Conservation (phyloP, 23 tunicate genomes). For the Ciona savignyi region DNA sequence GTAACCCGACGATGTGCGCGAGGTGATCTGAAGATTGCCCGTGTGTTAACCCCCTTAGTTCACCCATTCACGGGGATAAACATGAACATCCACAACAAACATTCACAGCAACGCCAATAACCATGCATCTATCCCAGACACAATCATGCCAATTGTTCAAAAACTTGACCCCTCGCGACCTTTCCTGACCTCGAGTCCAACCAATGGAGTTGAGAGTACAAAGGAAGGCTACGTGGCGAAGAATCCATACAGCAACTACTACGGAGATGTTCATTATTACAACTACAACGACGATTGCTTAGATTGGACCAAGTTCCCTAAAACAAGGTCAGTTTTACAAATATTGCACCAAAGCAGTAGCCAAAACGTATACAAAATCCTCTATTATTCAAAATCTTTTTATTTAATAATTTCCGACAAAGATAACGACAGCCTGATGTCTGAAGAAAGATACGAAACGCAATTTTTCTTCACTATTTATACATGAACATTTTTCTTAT, state of each 20-base stretch:
- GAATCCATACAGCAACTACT: slow-evolving; percentile 79
- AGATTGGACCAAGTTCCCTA: slow-evolving; percentile 82
- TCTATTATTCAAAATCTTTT: too few relatives aligned
- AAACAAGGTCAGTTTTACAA: slow-evolving; percentile 47
- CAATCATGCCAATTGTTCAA: slow-evolving; percentile 31
- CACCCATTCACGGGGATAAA: too few relatives aligned
- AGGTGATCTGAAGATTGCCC: too few relatives aligned
- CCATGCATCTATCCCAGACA: slow-evolving; percentile 18
- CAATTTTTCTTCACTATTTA: background rate
- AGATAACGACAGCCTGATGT: too few relatives aligned
- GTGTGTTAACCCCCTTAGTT: too few relatives aligned
- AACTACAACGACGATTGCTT: slow-evolving; percentile 86
- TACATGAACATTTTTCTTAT: background rate
- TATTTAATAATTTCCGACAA: too few relatives aligned
- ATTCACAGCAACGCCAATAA: too few relatives aligned
- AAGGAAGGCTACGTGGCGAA: slow-evolving; percentile 73
- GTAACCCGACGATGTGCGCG: too few relatives aligned
- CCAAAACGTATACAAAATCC: too few relatives aligned
- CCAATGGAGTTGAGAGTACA: slow-evolving; percentile 61
- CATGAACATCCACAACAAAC: too few relatives aligned
- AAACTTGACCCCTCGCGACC: slow-evolving; percentile 62
- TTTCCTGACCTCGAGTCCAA: slow-evolving; percentile 91
- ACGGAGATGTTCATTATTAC: slow-evolving; percentile 98
- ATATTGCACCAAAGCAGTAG: too few relatives aligned
- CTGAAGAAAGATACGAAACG: too few relatives aligned